These are phyloP conservation scores for Numenius arquata DNA, from an alignment of 2,113 vertebrate genomes.

Conservation along the genomic window DNA sequence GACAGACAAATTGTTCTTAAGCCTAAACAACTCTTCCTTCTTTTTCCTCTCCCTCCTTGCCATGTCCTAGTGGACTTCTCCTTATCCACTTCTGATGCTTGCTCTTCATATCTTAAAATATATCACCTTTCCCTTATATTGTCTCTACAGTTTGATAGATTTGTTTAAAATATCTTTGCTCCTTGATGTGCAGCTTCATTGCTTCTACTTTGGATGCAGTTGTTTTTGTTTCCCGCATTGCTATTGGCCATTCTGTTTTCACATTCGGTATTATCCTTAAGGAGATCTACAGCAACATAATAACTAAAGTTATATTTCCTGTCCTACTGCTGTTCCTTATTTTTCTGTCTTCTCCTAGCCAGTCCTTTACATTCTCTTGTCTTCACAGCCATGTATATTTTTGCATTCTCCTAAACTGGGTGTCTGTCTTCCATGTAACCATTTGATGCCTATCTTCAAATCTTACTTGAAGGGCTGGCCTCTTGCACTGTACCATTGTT, in stretches of 20 bases:
- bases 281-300: neutral
- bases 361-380: neutral
- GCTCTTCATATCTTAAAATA: neutral
- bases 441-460: neutral
- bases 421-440: neutral
- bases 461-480: neutral
- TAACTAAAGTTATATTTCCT: neutral
- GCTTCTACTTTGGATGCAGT: neutral
- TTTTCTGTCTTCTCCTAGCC: neutral
- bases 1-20: neutral
- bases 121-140: neutral
- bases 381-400: neutral
- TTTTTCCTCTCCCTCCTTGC: neutral
- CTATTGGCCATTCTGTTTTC: neutral
- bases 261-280: neutral
- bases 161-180: neutral
- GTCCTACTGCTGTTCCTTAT: neutral
- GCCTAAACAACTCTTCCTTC: neutral
- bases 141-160: neutral
- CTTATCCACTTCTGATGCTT: neutral
- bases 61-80: neutral
- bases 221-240: neutral
- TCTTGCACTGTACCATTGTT: neutral
- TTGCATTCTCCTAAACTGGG: neutral
- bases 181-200: neutral